A percentile compares a stretch with the other conserved stretches of the same genome.
Conservation (phyloP, 2,113 vertebrate species). For the Strix aluco region DNA sequence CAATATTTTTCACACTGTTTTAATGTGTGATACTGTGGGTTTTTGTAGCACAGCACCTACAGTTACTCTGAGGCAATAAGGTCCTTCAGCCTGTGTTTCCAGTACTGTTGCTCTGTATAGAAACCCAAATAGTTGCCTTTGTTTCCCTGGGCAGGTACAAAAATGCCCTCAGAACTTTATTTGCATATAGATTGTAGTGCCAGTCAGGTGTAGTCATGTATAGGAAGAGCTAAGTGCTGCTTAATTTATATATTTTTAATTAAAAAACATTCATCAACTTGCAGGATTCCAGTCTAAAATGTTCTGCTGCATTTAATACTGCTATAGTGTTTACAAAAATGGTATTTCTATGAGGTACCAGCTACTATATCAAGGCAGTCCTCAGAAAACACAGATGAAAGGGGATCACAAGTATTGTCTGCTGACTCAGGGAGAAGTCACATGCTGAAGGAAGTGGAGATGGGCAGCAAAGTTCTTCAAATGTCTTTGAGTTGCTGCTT, state of each 20-base stretch:
- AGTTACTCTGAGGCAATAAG: neutral
- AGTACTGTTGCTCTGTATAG: neutral
- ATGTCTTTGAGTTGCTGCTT: neutral
- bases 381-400: neutral
- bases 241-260: constrained; percentile 51
- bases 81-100: neutral
- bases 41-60: neutral
- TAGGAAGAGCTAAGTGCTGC: constrained; percentile 15
- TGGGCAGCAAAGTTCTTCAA: constrained; percentile 4
- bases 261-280: neutral
- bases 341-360: neutral
- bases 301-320: neutral
- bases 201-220: neutral
- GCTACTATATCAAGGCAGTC: neutral
- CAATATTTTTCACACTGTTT: constrained; percentile 11
- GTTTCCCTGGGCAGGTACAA: constrained; percentile 1
- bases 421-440: constrained; percentile 34
- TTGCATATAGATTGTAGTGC: constrained; percentile 57
- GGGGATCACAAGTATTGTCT: constrained; percentile 17
- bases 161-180: constrained; percentile 49
- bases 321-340: neutral
- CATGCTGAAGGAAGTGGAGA: constrained; percentile 3
- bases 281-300: neutral
- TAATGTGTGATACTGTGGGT: neutral
- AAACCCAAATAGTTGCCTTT: neutral